A percentile compares a stretch with the other conserved stretches of the same genome.
Evolutionary conservation across 2,888 invertebrate genomes (phyloP).

Genomic region (Laothoe populi): DNA sequence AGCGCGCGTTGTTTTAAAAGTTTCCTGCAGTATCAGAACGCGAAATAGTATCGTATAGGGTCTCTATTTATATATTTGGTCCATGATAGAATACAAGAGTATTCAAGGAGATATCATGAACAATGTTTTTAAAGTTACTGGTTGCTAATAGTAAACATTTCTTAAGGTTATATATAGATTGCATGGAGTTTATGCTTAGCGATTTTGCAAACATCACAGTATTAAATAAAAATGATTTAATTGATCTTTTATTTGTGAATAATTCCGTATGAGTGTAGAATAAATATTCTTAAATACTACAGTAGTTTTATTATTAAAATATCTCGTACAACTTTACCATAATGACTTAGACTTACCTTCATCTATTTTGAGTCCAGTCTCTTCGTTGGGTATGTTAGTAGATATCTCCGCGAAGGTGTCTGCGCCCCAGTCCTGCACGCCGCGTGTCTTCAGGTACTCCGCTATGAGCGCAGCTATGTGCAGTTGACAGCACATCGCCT

Average conservation of each 20-base stretch:
- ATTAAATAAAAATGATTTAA: neutral
- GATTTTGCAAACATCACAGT: slow-evolving; percentile 1
- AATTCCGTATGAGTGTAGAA: neutral
- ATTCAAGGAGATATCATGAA: too few relatives aligned
- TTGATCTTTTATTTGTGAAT: neutral
- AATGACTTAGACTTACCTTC: slow-evolving; percentile 83
- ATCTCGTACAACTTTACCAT: neutral
- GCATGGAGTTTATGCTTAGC: slow-evolving; percentile 4
- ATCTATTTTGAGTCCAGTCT: slow-evolving; percentile 93
- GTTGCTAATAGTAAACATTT: neutral
- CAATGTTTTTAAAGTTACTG: too few relatives aligned
- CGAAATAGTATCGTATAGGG: too few relatives aligned
- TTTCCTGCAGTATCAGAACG: too few relatives aligned
- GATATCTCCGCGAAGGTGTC: slow-evolving; percentile 93
- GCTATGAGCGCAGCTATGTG: slow-evolving; percentile 98
- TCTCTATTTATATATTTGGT: too few relatives aligned
- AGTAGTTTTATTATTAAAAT: neutral
- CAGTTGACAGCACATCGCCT: slow-evolving; percentile 97
- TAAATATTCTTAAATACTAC: neutral
- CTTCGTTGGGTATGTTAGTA: slow-evolving; percentile 94
- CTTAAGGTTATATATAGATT: neutral
- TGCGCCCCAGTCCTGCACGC: slow-evolving; percentile 92
- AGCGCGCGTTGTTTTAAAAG: too few relatives aligned
- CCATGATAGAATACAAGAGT: too few relatives aligned
- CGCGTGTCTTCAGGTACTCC: slow-evolving; percentile 93